Base-by-base conservation (phyloP, 2,888 invertebrate genomes). In the Drosophila neutralis region DNA sequence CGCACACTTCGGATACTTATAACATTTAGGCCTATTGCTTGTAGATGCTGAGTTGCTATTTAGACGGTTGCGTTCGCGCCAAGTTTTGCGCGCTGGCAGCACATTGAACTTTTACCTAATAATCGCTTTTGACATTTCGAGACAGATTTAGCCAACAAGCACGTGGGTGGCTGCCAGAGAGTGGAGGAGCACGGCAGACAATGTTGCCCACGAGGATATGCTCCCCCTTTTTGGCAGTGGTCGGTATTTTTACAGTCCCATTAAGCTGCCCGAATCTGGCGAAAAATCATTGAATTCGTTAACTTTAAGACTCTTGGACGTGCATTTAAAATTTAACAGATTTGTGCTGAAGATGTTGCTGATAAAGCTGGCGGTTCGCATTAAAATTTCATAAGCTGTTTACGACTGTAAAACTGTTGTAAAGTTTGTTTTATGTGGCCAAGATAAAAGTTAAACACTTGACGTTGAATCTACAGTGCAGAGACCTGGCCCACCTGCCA, bases 301-400 rank as follows among this genome's bases (percentile, higher is more conserved):
- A 59, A 42, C 53, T 78, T 75, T 82, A 67, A 73, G 78, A 56
- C 58, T 69, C 71, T 51, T 58, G 54, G 72, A 68, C 60, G 60
- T 62, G 60, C 65, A 60, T 40, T 40, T 45, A 60, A 66, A 69
- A 53, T 69, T 61, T 21, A 42, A 24, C 48, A 56, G 73, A 66
- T 72, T 75, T 65, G 13, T 56, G 21, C 42, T 53, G 56, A 45
- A 62, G 65, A 42, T 75, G 35, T 49, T 40, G 65, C 53, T 10
- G 38, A 15, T 29, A 38, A 24, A 24, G 33, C n/a, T 27, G 35
- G 5, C 18, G 13, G 27, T 4, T 33, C 21, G 42, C 81, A 85
- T 87, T 83, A 84, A 87, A 87, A 72, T 85, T 84, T 84, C 72
- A 84, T 87, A 85, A 80, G 78, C 88, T 87, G 88, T 87, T 87